A percentile compares a stretch with the other conserved stretches of the same genome.
These are phyloP conservation scores for Neogale vison DNA, from an alignment of 2,113 vertebrate species.

Conservation along the genomic window DNA sequence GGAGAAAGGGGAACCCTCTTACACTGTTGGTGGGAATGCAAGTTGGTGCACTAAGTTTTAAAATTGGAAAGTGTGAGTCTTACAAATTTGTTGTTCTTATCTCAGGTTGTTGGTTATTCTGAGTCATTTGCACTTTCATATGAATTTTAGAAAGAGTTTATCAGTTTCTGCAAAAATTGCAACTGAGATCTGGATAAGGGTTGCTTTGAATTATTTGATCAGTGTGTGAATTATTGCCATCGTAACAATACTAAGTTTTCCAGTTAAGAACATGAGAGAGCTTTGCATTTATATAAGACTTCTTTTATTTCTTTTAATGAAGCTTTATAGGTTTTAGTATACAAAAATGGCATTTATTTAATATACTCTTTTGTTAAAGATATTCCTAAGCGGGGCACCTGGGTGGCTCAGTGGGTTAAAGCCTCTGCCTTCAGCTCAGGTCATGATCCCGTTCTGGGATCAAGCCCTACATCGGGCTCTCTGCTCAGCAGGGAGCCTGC, in stretches of 20 bases:
- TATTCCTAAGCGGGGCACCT: not conserved
- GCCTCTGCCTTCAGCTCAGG: no score
- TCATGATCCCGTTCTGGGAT: no score
- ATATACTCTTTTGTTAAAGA: not conserved
- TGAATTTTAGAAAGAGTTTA: not conserved
- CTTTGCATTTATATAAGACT: not conserved
- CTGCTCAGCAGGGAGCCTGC: no score
- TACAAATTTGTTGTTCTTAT: not conserved
- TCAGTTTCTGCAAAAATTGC: not conserved
- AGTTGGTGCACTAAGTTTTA: not conserved
- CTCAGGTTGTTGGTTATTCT: not conserved
- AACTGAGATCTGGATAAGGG: not conserved
- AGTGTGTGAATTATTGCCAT: not conserved
- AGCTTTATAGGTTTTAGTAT: not conserved
- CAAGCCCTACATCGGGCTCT: no score
- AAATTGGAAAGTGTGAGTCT: not conserved
- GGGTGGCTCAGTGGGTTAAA: no score
- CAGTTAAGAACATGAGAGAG: not conserved
- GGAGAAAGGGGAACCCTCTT: no score
- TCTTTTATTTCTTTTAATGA: not conserved
- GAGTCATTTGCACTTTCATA: not conserved
- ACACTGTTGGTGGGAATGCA: no score
- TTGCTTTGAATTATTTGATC: not conserved
- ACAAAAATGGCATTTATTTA: not conserved
- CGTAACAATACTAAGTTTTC: not conserved